Percentiles rank a stretch among this genome's conserved stretches.
phyloP scores from a whole-genome alignment of 2,797 vertebrate species.

The Leuciscus waleckii region DNA sequence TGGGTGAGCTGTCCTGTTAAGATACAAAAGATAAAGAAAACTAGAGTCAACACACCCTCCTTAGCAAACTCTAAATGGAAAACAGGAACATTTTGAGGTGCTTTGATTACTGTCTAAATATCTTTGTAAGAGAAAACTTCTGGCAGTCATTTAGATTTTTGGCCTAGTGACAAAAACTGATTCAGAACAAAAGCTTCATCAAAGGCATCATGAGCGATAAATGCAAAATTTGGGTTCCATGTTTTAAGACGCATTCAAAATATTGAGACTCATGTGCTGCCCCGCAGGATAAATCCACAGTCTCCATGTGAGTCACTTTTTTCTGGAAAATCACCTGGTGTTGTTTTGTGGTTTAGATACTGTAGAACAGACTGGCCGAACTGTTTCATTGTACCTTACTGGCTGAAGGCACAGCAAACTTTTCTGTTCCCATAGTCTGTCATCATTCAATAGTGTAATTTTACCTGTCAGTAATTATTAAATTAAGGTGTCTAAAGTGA shows the following conservation, averaged over 20 bases:
- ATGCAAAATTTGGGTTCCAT: slow-evolving; percentile 11
- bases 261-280: slow-evolving; percentile 3
- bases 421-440: slow-evolving; percentile 43
- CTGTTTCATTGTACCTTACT: slow-evolving; percentile 39
- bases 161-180: slow-evolving; percentile 47
- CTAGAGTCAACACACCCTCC: slow-evolving; percentile 2
- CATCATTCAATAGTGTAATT: slow-evolving; percentile 52
- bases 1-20: background rate
- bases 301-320: slow-evolving; percentile 9
- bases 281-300: slow-evolving; percentile 18
- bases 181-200: slow-evolving; percentile 50
- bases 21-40: background rate
- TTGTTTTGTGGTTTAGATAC: slow-evolving; percentile 29
- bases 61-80: slow-evolving; percentile 45
- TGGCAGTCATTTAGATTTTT: slow-evolving; percentile 54
- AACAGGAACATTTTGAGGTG: slow-evolving; percentile 50
- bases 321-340: slow-evolving; percentile 15
- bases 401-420: slow-evolving; percentile 47
- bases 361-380: slow-evolving; percentile 19
- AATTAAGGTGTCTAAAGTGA: slow-evolving; percentile 64
- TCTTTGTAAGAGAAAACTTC: slow-evolving; percentile 53
- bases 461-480: slow-evolving; percentile 63
- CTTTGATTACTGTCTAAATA: slow-evolving; percentile 51
- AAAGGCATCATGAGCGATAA: slow-evolving; percentile 22
- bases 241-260: slow-evolving; percentile 32